Percentiles rank a stretch among this genome's conserved stretches.
Conservation (phyloP, 2,888 invertebrate genomes). For the Atethmia centrago region DNA sequence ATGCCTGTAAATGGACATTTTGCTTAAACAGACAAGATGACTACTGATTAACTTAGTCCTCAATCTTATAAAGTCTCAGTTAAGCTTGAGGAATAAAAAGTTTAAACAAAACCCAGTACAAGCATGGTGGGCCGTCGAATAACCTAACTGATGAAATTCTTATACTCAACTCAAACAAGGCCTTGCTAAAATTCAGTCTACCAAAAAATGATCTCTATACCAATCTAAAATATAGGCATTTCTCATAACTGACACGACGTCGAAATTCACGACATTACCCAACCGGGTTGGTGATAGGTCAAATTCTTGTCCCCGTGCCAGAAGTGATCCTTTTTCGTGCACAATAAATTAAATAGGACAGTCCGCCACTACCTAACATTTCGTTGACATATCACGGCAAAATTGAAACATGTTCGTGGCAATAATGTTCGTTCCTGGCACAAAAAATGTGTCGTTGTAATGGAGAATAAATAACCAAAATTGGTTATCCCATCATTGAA, state of each 20-base stretch:
- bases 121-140: no score
- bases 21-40: background rate
- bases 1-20: background rate
- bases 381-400: conserved; percentile 22
- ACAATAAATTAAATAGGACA: conserved; percentile 48
- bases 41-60: background rate
- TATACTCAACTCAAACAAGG: background rate
- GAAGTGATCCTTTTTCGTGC: conserved; percentile 29
- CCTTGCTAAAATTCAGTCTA: background rate
- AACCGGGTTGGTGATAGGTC: conserved; percentile 20
- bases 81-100: background rate
- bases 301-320: conserved; percentile 27
- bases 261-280: conserved; percentile 28
- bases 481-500: conserved; percentile 35
- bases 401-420: conserved; percentile 12
- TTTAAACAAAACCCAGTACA: background rate
- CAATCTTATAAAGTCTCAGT: background rate
- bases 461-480: conserved; percentile 30
- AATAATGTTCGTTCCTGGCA: conserved; percentile 36
- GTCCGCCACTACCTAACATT: conserved; percentile 7
- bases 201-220: background rate
- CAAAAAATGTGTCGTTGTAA: conserved; percentile 34
- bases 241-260: conserved; percentile 24
- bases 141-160: background rate
- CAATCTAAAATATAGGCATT: conserved; percentile 17